phyloP scores from a whole-genome alignment of 1,140 invertebrate genomes.

The Aphaenogaster floridana region DNA sequence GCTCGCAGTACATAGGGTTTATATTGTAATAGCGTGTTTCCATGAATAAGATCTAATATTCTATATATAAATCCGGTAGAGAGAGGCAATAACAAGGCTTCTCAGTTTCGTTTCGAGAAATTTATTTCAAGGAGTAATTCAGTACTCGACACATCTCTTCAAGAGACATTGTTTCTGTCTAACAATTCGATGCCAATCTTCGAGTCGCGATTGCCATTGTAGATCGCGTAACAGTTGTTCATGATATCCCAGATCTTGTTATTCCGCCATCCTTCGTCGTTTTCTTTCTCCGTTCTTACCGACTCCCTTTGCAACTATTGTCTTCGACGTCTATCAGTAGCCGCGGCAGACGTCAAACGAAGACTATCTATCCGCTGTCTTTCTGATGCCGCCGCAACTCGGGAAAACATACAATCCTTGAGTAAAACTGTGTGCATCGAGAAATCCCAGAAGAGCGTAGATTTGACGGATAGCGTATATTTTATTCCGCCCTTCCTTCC shows the following conservation, averaged over 20 bases:
- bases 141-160: background rate
- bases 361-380: constrained; percentile 13
- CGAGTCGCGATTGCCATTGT: background rate
- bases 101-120: background rate
- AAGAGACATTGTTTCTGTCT: background rate
- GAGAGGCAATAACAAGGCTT: background rate
- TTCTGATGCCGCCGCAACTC: constrained; percentile 1
- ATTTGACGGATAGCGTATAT: constrained; percentile 75
- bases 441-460: constrained; percentile 67
- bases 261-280: background rate
- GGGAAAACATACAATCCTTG: constrained; percentile 21
- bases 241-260: constrained; percentile 14
- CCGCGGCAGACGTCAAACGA: background rate
- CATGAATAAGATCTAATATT: background rate
- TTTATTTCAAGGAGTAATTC: background rate
- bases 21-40: background rate
- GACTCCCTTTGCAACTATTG: background rate
- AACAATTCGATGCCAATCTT: constrained; percentile 31
- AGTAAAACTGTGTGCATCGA: constrained; percentile 33
- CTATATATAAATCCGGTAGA: background rate
- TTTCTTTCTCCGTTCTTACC: background rate
- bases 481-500: constrained; percentile 59
- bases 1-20: background rate
- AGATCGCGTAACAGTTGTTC: background rate
- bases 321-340: background rate